phyloP scores from a whole-genome alignment of 2,797 vertebrate genomes.

The Rhinogobio ventralis region DNA sequence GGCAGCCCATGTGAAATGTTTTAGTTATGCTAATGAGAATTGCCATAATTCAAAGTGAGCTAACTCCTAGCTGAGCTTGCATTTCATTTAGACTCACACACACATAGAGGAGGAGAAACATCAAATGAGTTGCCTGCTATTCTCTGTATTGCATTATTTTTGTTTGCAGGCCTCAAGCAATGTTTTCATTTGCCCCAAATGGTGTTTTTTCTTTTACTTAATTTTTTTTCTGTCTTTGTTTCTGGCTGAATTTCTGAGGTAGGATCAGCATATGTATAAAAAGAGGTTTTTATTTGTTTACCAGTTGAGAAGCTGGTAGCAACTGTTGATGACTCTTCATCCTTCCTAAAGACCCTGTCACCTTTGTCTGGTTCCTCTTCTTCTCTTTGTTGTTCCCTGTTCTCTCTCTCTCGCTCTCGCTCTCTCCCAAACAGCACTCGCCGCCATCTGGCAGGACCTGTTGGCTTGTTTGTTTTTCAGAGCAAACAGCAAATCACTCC shows the following conservation, averaged over 20 bases:
- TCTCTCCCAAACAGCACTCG: slow-evolving; percentile 84
- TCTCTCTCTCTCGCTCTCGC: slow-evolving; percentile 1
- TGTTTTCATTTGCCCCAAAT: slow-evolving; percentile 72
- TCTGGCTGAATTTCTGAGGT: slow-evolving; percentile 58
- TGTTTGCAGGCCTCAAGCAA: slow-evolving; percentile 72
- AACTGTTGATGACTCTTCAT: not conserved
- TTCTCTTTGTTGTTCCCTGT: slow-evolving; percentile 23
- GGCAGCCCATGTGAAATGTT: slow-evolving; percentile 25
- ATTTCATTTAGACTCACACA: slow-evolving; percentile 6
- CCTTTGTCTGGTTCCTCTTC: slow-evolving; percentile 26
- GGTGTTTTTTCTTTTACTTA: slow-evolving; percentile 45
- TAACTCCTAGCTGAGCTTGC: slow-evolving; percentile 54
- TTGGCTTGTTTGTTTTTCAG: slow-evolving; percentile 99
- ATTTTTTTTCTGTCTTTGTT: slow-evolving; percentile 55
- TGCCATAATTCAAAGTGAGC: slow-evolving; percentile 45
- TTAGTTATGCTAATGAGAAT: slow-evolving; percentile 41
- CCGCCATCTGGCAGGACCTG: slow-evolving; percentile 98
- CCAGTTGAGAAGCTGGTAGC: slow-evolving; percentile 68
- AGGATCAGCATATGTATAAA: slow-evolving; percentile 73
- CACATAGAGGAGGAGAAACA: not conserved
- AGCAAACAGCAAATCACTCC: slow-evolving; percentile 98
- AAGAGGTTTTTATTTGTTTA: slow-evolving; percentile 80
- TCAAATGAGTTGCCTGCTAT: slow-evolving; percentile 73
- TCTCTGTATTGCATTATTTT: slow-evolving; percentile 69
- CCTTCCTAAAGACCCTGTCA: slow-evolving; percentile 61